Conservation (phyloP, 2,888 invertebrate genomes). For the Watsonalla binaria region DNA sequence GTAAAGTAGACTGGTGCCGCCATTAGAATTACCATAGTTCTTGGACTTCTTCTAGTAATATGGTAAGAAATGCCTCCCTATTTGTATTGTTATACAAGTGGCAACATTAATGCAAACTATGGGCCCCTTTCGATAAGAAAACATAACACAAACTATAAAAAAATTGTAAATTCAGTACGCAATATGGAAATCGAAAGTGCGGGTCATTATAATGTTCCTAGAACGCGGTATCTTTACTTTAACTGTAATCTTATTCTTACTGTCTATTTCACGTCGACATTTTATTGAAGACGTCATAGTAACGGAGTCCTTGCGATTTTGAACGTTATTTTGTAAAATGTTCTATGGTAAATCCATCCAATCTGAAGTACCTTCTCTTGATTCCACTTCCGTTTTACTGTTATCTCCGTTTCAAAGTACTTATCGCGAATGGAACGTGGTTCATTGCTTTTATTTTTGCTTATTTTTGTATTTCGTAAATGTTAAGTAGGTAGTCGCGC, state of each 20-base stretch:
- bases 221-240: constrained; percentile 4
- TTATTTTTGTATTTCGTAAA: too few relatives aligned
- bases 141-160: too few relatives aligned
- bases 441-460: too few relatives aligned
- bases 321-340: constrained; percentile 1
- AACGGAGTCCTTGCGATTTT: background rate
- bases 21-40: too few relatives aligned
- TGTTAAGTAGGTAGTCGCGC: too few relatives aligned
- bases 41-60: too few relatives aligned
- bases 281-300: constrained; percentile 2
- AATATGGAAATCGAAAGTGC: background rate
- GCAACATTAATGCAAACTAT: too few relatives aligned
- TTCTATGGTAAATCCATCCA: background rate
- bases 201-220: background rate
- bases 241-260: constrained; percentile 4
- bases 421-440: background rate
- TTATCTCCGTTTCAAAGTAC: background rate
- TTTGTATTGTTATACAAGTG: too few relatives aligned
- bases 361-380: background rate
- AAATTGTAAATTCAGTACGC: background rate
- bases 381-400: background rate
- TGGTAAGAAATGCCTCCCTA: too few relatives aligned
- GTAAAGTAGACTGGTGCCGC: too few relatives aligned
- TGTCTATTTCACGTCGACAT: constrained; percentile 8
- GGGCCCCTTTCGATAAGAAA: too few relatives aligned